These are phyloP conservation scores for Belonocnema kinseyi DNA, from an alignment of 1,140 invertebrate genomes.

Conservation along the genomic window DNA sequence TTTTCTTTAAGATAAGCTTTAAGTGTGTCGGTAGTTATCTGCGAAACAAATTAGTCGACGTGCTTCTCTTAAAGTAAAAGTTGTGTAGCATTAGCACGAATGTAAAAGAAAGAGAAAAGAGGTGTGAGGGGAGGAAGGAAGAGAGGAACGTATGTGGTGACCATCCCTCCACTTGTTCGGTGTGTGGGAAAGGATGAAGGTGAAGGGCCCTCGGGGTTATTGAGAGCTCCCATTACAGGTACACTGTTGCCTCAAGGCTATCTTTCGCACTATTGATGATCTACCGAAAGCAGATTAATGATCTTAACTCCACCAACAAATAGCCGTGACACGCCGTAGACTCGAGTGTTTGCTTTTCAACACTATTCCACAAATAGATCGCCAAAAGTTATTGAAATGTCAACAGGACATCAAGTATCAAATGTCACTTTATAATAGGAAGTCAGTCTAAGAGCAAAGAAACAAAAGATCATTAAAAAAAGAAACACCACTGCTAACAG, in stretches of 20 bases:
- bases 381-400: background rate
- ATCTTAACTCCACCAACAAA: slow-evolving; percentile 68
- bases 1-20: slow-evolving; percentile 47
- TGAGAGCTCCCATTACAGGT: slow-evolving; percentile 74
- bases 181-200: slow-evolving; percentile 65
- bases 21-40: slow-evolving; percentile 68
- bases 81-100: slow-evolving; percentile 66
- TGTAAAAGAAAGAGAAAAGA: slow-evolving; percentile 53
- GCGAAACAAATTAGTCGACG: slow-evolving; percentile 71
- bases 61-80: slow-evolving; percentile 72
- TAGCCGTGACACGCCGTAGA: slow-evolving; percentile 51
- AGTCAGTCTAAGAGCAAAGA: background rate
- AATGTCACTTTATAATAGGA: background rate
- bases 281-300: slow-evolving; percentile 73
- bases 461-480: no score
- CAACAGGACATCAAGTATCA: background rate
- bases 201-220: slow-evolving; percentile 64
- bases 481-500: no score
- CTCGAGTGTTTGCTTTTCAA: slow-evolving; percentile 37
- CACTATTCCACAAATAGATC: background rate
- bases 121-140: slow-evolving; percentile 43
- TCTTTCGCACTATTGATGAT: slow-evolving; percentile 75
- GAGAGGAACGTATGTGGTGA: slow-evolving; percentile 41
- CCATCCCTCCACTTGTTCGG: slow-evolving; percentile 45
- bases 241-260: slow-evolving; percentile 68